Percentiles rank a stretch among this genome's conserved stretches.
Conservation (phyloP, 2,888 invertebrate genomes). For the Eurytoma californica region DNA sequence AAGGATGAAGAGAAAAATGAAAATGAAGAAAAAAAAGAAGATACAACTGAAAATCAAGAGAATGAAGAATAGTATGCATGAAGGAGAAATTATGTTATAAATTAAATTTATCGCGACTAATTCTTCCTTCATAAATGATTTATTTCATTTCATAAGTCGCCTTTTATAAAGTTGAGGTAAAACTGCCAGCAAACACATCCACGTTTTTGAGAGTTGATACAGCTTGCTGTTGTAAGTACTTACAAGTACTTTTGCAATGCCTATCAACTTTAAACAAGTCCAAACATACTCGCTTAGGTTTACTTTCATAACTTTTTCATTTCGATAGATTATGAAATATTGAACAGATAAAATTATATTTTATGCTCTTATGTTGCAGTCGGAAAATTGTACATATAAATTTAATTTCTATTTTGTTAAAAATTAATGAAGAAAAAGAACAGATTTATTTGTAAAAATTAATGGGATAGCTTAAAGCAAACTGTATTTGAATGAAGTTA, state of each 20-base stretch:
- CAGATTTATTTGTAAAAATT: conserved; percentile 51
- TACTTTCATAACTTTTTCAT: conserved; percentile 56
- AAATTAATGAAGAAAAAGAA: conserved; percentile 38
- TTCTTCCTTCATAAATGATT: conserved; percentile 46
- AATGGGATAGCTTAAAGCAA: conserved; percentile 56
- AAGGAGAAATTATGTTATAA: conserved; percentile 33
- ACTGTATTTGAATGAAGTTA: conserved; percentile 57
- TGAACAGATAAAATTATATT: conserved; percentile 50
- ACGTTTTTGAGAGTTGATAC: conserved; percentile 40
- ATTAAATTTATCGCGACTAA: conserved; percentile 44
- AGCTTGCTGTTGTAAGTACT: conserved; percentile 44
- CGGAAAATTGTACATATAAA: conserved; percentile 54
- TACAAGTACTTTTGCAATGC: conserved; percentile 39
- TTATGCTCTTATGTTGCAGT: conserved; percentile 52
- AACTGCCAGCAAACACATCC: conserved; percentile 54
- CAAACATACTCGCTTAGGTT: conserved; percentile 52
- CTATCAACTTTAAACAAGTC: conserved; percentile 49
- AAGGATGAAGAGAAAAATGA: conserved; percentile 67
- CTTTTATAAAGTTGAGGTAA: conserved; percentile 45
- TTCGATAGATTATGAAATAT: conserved; percentile 44
- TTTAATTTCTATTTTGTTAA: conserved; percentile 48
- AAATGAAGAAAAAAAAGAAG: conserved; percentile 71
- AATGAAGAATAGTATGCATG: conserved; percentile 68
- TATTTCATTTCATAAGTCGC: conserved; percentile 51
- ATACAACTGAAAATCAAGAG: conserved; percentile 69